Evolutionary conservation across 1,140 invertebrate genomes (phyloP), one percentile per base, ranked within the genome.

Genomic region (Littorina saxatilis): DNA sequence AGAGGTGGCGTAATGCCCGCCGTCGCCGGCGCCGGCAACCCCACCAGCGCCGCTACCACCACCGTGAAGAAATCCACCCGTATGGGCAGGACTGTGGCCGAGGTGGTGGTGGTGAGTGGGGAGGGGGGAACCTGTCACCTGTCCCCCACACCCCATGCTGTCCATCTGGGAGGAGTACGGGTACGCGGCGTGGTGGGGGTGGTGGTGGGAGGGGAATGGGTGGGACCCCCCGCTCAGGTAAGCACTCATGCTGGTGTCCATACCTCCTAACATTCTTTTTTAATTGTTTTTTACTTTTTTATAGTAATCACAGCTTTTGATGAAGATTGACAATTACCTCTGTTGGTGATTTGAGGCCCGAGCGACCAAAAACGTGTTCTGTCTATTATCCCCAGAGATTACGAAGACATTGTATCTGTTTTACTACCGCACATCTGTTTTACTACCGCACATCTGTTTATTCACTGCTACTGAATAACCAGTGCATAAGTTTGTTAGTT

Each of bases 171-270:
- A 20, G 2, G 52, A 58, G 11, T 66, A 29, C 50, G 35, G 58
- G 37, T 35, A 43, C 37, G 32, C 27, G 76, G 43, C 50, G 2
- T 32, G 74, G 32, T 76, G 74, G 74, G 32, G 50, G 52, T 55
- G 74, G 74, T 17, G 58, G 76, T 63, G 70, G 40, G 39, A 11
- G 27, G 76, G 35, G 50, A 58, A 61, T 15, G 50, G 75, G 52
- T 77, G 75, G 35, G 75, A 9, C 9, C 35, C 55, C 20, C 58
- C 76, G 15, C 55, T 39, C 55, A 78, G 55, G 76, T 78, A 78
- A 17, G 76, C 76, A 27, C 76, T 78, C 76, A 78, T 78, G 76
- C 76, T 37, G 32, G 55, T 32, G 58, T 78, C 76, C 76, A 78
- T 78, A 23, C 76, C 76, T 7, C 55, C 76, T 27, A 78, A 27